These are phyloP conservation scores for Lepus townsendii DNA, from an alignment of 2,797 vertebrate genomes.

Conservation along the genomic window DNA sequence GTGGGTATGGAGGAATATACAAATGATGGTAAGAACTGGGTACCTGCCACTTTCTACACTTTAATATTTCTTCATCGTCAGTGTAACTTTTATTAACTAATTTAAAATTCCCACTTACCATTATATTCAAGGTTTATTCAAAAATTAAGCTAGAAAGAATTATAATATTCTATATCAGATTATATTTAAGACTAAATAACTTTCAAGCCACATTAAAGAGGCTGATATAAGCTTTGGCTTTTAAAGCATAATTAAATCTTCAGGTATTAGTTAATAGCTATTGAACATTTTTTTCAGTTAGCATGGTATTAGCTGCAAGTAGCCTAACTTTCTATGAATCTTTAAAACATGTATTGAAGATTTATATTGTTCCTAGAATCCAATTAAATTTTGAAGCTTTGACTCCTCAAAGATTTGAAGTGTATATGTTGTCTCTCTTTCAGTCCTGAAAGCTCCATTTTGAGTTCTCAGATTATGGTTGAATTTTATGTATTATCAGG, in stretches of 20 bases:
- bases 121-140: constrained; percentile 51
- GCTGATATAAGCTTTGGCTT: background rate
- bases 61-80: background rate
- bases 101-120: background rate
- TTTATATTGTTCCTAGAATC: constrained; percentile 47
- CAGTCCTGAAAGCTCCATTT: constrained; percentile 91
- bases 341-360: background rate
- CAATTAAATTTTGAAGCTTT: background rate
- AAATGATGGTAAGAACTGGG: background rate
- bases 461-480: constrained; percentile 92
- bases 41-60: background rate
- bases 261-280: background rate
- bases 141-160: constrained; percentile 56
- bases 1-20: background rate
- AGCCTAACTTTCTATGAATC: constrained; percentile 43
- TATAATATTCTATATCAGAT: constrained; percentile 42
- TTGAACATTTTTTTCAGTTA: background rate
- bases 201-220: constrained; percentile 57
- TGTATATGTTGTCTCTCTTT: constrained; percentile 80
- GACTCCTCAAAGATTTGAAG: constrained; percentile 65
- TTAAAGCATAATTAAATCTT: constrained; percentile 45
- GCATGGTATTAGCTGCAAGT: background rate
- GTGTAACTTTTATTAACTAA: background rate
- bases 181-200: constrained; percentile 34
- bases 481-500: constrained; percentile 91